Conservation (phyloP, 2,113 vertebrate genomes). For the Zeus faber region DNA sequence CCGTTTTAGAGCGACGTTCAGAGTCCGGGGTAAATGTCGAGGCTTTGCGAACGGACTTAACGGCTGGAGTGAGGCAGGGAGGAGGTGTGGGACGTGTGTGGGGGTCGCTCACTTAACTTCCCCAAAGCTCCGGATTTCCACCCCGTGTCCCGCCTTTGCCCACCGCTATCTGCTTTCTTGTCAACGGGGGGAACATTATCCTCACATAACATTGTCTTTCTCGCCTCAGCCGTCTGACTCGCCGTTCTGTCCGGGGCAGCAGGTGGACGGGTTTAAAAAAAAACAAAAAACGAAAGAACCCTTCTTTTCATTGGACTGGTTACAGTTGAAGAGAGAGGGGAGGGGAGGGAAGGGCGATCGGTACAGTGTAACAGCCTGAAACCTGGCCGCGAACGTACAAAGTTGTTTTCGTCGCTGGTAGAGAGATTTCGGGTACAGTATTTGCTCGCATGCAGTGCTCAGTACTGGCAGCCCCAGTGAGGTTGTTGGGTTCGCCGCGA, state of each 20-base stretch:
- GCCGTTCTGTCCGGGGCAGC: slow-evolving; percentile 7
- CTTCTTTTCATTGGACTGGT: too few relatives aligned
- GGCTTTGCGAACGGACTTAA: neutral
- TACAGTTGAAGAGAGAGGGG: neutral
- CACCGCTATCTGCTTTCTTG: neutral
- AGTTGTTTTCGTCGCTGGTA: neutral
- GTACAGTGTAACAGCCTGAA: neutral
- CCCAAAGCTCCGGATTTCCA: neutral
- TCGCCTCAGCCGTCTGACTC: neutral
- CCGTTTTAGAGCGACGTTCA: too few relatives aligned
- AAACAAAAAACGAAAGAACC: too few relatives aligned
- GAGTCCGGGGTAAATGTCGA: neutral
- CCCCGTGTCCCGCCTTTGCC: neutral
- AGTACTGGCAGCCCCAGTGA: neutral
- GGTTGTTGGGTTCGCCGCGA: slow-evolving; percentile 24
- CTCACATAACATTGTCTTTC: slow-evolving; percentile 3
- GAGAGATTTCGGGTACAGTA: too few relatives aligned
- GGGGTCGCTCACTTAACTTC: too few relatives aligned
- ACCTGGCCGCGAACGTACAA: neutral
- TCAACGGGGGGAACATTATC: slow-evolving; percentile 18
- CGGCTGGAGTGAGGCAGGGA: neutral
- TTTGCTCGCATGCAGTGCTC: too few relatives aligned
- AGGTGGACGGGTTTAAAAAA: neutral
- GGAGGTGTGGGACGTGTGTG: neutral
- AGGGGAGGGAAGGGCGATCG: neutral